Percentiles rank a stretch among this genome's conserved stretches.
phyloP scores from a whole-genome alignment of 2,113 vertebrate species.

The Cochlearius cochlearius region DNA sequence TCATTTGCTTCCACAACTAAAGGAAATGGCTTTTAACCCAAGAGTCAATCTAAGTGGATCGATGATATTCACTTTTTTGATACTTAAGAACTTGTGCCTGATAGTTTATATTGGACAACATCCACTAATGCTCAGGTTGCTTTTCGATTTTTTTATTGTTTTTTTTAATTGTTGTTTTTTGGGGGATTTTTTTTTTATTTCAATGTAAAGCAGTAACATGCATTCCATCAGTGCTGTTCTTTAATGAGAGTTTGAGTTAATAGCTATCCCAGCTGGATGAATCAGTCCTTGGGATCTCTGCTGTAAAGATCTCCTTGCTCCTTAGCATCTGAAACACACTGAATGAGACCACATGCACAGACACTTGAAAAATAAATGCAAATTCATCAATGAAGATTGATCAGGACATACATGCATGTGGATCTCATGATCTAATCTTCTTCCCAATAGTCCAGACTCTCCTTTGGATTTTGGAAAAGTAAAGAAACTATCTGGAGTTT shows the following conservation, averaged over 20 bases:
- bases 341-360: background rate
- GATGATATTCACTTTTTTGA: background rate
- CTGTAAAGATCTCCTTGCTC: background rate
- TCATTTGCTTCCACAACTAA: background rate
- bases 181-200: background rate
- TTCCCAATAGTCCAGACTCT: background rate
- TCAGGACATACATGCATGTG: background rate
- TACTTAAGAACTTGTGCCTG: background rate
- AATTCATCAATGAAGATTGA: background rate
- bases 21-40: background rate
- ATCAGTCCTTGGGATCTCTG: background rate
- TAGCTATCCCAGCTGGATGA: background rate
- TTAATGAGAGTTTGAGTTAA: background rate
- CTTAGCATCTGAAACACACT: background rate
- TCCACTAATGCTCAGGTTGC: background rate
- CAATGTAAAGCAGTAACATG: background rate
- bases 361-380: background rate
- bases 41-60: background rate
- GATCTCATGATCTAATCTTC: background rate
- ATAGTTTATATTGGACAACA: background rate
- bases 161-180: background rate
- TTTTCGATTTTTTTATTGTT: background rate
- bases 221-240: background rate
- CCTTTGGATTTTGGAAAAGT: background rate
- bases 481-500: background rate